Base-by-base conservation (phyloP, 2,888 invertebrate species). In the Philopedon plagiatum region DNA sequence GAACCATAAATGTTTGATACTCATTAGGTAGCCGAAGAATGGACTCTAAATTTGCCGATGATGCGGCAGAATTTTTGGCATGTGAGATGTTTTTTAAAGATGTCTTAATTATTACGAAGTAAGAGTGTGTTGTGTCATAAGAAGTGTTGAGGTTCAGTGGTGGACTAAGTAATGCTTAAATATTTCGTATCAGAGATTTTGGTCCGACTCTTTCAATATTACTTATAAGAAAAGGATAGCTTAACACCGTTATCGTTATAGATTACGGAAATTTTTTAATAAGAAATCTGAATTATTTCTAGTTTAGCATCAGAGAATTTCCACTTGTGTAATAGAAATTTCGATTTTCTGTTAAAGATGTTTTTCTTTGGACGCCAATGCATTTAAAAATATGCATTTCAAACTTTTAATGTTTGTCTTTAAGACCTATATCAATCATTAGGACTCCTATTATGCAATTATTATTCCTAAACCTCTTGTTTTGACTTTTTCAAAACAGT, bases 1-100 rank as follows among this genome's bases (percentile, higher is more conserved):
- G 13, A 66, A 71, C 23, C 34, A 23, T 56, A 8, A 54, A 61
- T 61, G 68, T 68, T 69, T 69, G 39, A 41, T 62, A 56, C 56
- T 32, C 34, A 56, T 69, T 62, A 62, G 39, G 44, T 34, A 29
- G 41, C 26, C 19, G 37, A 51, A 49, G 49, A 67, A 39, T 56
- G 19, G 29, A 11, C 26, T 68, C 23, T 26, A 44, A 68, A 60
- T 51, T 68, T 68, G 49, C 51, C 60, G 13, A 51, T 68, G 67
- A 68, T n/a, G 1, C 7, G 44, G 61, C 61, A 32, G 46, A 15
- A 46, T 39, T 26, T 26, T 61, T 46, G 44, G 46, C 60, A 37
- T 41, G 1, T 39, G 9, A 26, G 13, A 58, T 23, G 58, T 41
- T 41, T 11, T 21, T 5, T 3, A 9, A 19, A 21, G 21, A 58